phyloP scores from a whole-genome alignment of 1,140 invertebrate genomes.

The Liolophura sinensis region DNA sequence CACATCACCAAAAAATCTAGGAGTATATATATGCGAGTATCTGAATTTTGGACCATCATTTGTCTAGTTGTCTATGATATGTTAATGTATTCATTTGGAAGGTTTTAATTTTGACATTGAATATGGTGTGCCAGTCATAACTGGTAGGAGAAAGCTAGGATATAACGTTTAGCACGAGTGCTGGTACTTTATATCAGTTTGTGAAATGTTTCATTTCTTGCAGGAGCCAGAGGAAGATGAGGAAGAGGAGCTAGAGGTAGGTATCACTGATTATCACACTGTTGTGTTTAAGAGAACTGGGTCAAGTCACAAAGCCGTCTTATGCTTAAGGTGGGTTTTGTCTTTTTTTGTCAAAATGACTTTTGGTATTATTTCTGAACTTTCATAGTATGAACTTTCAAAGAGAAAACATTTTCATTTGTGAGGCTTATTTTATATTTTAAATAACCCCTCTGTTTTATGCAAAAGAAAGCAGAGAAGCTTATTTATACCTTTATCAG shows the following conservation, averaged over 20 bases:
- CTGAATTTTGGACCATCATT: too few relatives aligned
- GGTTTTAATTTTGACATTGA: too few relatives aligned
- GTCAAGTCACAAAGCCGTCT: too few relatives aligned
- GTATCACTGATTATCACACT: too few relatives aligned
- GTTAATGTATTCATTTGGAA: too few relatives aligned
- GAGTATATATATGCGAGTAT: too few relatives aligned
- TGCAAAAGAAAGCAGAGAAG: too few relatives aligned
- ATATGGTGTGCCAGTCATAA: background rate
- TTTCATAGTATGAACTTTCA: conserved; percentile 5
- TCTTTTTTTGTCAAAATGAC: background rate
- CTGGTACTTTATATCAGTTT: conserved; percentile 1
- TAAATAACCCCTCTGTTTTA: too few relatives aligned
- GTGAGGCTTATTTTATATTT: background rate
- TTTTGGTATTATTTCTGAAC: background rate
- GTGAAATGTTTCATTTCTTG: background rate
- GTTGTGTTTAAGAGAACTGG: background rate
- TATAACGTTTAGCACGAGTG: background rate
- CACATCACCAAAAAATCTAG: too few relatives aligned
- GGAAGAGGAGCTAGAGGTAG: conserved; percentile 16
- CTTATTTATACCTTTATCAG: too few relatives aligned
- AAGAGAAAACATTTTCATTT: background rate
- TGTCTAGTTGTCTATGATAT: too few relatives aligned
- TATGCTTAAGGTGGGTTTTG: too few relatives aligned
- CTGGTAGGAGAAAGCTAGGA: background rate
- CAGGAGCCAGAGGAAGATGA: conserved; percentile 14